These are phyloP conservation scores for Myotis davidii DNA, from an alignment of 2,113 vertebrate genomes.

Conservation along the genomic window DNA sequence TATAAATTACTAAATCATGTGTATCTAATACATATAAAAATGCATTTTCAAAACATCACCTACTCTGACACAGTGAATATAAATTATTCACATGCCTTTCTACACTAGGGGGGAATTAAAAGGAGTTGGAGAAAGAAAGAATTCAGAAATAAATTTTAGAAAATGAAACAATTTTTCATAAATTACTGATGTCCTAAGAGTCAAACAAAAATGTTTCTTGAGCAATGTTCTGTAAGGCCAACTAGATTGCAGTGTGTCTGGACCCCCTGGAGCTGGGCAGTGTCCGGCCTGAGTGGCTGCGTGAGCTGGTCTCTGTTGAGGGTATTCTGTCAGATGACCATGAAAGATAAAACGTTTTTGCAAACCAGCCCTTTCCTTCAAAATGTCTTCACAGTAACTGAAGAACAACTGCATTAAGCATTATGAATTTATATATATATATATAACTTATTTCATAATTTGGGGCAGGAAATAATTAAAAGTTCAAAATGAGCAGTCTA, in stretches of 20 bases:
- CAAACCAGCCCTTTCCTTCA: slow-evolving; percentile 3
- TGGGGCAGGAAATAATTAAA: background rate
- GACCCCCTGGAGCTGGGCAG: fast-evolving
- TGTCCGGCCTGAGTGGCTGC: background rate
- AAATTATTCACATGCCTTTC: slow-evolving; percentile 56
- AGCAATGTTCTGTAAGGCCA: background rate
- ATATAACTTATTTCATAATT: background rate
- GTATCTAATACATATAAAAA: slow-evolving; percentile 37
- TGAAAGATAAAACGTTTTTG: background rate
- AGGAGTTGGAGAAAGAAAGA: background rate
- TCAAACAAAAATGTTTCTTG: background rate
- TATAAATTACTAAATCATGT: slow-evolving; percentile 55
- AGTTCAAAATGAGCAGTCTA: background rate
- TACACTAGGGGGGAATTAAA: background rate
- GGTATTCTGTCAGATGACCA: background rate
- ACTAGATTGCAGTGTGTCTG: background rate
- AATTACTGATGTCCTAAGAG: background rate
- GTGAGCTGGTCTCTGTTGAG: background rate
- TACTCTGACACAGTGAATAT: slow-evolving; percentile 36
- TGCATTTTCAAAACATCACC: slow-evolving; percentile 59
- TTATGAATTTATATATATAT: background rate
- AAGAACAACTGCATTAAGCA: background rate
- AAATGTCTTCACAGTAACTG: background rate
- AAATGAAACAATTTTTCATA: background rate
- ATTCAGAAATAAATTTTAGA: slow-evolving; percentile 5